Evolutionary conservation across 2,113 vertebrate species (phyloP), one percentile per base, ranked within the genome.

Genomic region (Chroicocephalus ridibundus): DNA sequence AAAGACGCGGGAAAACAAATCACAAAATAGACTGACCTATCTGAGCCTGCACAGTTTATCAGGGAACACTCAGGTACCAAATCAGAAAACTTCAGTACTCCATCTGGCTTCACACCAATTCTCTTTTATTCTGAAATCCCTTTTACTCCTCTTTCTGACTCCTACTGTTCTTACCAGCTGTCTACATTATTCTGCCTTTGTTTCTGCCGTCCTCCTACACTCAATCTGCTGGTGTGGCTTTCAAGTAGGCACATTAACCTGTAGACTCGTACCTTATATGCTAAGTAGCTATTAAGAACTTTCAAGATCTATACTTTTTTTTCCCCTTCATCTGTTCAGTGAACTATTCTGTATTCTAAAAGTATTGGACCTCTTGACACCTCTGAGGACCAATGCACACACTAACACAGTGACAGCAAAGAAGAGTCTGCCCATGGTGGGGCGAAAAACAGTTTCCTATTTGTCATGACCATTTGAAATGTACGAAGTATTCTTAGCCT

Each of bases 131-230:
- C 64, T 74, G 38, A 86, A 95, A 51, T 1, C 5, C 19, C 2
- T 85, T 95, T 60, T 64, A 81, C 16, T 84, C 13, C 26, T 85
- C 54, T 49, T 91, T 66, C 38, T 81, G 57, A 77, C 52, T 81
- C 8, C 24, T 52, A 70, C 46, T 71, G 40, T 76, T 90, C 61
- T 87, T 80, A 88, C 60, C 60, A 92, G 55, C 76, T 88, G 51
- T 91, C 68, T 44, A 31, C 13, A 25, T 27, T 71, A 54, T 55
- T 71, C 55, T 90, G 64, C 38, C 46, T 90, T 85, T 92, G 40
- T 78, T 95, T 90, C 74, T 82, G 11, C 36, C 54, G 32, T 87
- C 76, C 75, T 88, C 85, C 88, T 93, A 94, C 88, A 44, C 88
- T 93, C 71, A 83, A 5, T 88, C 51, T 90, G 88, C 42, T 90